These are phyloP conservation scores for Endotricha flammealis DNA, from an alignment of 2,888 invertebrate species.

Conservation along the genomic window DNA sequence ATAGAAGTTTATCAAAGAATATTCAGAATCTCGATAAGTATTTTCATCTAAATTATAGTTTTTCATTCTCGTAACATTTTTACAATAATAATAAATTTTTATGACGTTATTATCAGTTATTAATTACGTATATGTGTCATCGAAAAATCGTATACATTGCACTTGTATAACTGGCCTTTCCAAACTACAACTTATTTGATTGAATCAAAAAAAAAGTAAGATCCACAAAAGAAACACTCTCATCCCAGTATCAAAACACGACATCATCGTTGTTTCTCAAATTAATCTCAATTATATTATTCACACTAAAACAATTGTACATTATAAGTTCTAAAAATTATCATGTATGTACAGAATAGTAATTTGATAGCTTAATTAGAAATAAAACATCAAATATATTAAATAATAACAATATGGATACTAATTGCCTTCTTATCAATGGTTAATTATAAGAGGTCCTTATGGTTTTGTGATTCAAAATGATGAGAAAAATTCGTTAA, in stretches of 20 bases:
- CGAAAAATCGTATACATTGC: slow-evolving; percentile 79
- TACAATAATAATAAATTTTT: slow-evolving; percentile 65
- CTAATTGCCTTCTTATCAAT: slow-evolving; percentile 78
- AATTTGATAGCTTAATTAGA: slow-evolving; percentile 72
- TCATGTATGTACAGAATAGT: slow-evolving; percentile 73
- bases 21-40: slow-evolving; percentile 45
- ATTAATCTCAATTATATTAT: slow-evolving; percentile 72
- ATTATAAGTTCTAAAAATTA: slow-evolving; percentile 72
- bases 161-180: slow-evolving; percentile 76
- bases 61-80: slow-evolving; percentile 67
- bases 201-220: slow-evolving; percentile 44
- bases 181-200: slow-evolving; percentile 47
- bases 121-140: slow-evolving; percentile 76
- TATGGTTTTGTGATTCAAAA: slow-evolving; percentile 75
- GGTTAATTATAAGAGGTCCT: slow-evolving; percentile 79
- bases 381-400: slow-evolving; percentile 79
- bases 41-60: slow-evolving; percentile 55
- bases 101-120: slow-evolving; percentile 71
- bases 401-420: slow-evolving; percentile 78
- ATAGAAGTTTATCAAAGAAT: slow-evolving; percentile 61
- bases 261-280: slow-evolving; percentile 57
- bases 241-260: slow-evolving; percentile 45
- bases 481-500: slow-evolving; percentile 33
- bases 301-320: slow-evolving; percentile 78
- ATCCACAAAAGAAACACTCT: slow-evolving; percentile 58